A percentile compares a stretch with the other conserved stretches of the same genome.
Conservation (phyloP, 2,113 vertebrate species). For the Maccullochella peelii region DNA sequence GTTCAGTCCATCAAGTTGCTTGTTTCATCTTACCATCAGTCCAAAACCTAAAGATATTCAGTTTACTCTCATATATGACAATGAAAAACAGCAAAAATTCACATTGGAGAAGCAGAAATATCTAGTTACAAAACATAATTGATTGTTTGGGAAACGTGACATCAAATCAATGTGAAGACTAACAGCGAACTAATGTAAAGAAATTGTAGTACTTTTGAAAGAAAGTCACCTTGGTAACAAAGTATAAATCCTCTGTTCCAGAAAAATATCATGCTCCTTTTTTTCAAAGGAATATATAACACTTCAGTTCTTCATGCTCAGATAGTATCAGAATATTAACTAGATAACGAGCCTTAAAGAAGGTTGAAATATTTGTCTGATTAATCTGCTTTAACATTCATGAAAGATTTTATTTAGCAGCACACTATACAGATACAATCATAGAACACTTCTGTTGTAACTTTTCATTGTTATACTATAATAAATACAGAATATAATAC, state of each 20-base stretch:
- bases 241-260: not conserved
- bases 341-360: not conserved
- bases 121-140: not conserved
- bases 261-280: not conserved
- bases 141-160: not conserved
- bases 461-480: not conserved
- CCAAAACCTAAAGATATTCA: not conserved
- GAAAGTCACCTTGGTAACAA: not conserved
- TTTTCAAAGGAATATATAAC: not conserved
- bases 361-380: not conserved
- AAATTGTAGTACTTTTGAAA: not conserved
- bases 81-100: not conserved
- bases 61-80: not conserved
- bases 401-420: not conserved
- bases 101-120: not conserved
- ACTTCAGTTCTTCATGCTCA: not conserved
- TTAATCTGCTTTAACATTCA: not conserved
- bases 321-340: not conserved
- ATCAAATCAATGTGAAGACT: not conserved
- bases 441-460: not conserved
- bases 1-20: not conserved
- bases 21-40: no score
- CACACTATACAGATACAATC: not conserved
- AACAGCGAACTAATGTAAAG: not conserved
- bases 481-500: not conserved